Evolutionary conservation across 2,888 invertebrate genomes (phyloP).

Genomic region (Molanna angustata): DNA sequence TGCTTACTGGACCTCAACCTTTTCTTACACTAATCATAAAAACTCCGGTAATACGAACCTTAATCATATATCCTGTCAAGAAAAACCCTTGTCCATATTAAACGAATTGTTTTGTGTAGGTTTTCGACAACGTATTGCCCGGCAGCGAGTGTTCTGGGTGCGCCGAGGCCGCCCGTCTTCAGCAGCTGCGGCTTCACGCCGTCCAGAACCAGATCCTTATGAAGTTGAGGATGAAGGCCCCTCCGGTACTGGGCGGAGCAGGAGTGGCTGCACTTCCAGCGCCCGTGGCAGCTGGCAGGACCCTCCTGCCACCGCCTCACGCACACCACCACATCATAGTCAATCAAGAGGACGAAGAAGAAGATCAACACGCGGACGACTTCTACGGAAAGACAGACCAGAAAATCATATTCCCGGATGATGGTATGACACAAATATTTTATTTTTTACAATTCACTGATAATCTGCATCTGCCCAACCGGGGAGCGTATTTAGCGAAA

Average conservation of each 20-base stretch:
- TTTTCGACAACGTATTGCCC: slow-evolving; percentile 19
- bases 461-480: no score
- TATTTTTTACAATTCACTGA: no score
- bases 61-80: no score
- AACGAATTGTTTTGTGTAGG: no score
- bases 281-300: slow-evolving; percentile 73
- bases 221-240: slow-evolving; percentile 73
- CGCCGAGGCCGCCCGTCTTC: slow-evolving; percentile 42
- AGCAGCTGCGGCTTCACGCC: slow-evolving; percentile 71
- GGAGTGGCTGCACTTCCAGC: slow-evolving; percentile 66
- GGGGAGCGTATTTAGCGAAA: no score
- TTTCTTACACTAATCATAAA: no score
- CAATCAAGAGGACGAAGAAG: slow-evolving; percentile 47
- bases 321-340: slow-evolving; percentile 38
- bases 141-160: slow-evolving; percentile 13
- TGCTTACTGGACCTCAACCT: no score
- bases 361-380: slow-evolving; percentile 65
- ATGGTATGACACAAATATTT: slow-evolving; percentile 4
- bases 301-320: slow-evolving; percentile 42
- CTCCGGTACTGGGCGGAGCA: slow-evolving; percentile 60
- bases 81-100: no score
- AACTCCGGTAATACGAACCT: no score
- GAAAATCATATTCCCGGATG: slow-evolving; percentile 74
- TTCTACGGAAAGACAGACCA: slow-evolving; percentile 83
- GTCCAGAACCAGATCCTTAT: slow-evolving; percentile 82